A percentile compares a stretch with the other conserved stretches of the same genome.
These are phyloP conservation scores for Babyrousa celebensis DNA, from an alignment of 2,797 vertebrate species.

Conservation along the genomic window DNA sequence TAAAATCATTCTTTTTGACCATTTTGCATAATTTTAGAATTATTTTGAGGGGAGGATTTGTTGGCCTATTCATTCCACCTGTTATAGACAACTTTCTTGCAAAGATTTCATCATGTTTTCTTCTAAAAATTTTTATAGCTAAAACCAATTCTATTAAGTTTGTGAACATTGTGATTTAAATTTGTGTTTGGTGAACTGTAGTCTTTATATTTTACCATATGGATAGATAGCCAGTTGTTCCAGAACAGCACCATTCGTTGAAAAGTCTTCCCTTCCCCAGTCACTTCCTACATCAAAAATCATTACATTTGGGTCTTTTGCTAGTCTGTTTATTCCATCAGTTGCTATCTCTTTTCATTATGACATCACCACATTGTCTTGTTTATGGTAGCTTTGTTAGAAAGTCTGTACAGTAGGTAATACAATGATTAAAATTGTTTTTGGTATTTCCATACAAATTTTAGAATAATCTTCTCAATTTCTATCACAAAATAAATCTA, in stretches of 20 bases:
- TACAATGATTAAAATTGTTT: slow-evolving; percentile 27
- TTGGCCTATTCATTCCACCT: not conserved
- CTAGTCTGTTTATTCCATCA: not conserved
- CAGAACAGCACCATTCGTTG: not conserved
- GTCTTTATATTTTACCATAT: not conserved
- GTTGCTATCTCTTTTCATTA: not conserved
- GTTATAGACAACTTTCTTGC: not conserved
- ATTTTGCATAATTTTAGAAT: slow-evolving; percentile 38
- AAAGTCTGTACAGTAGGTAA: not conserved
- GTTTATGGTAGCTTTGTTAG: slow-evolving; percentile 20
- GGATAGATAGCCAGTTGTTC: not conserved
- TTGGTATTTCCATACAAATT: slow-evolving; percentile 7
- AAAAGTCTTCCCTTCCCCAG: not conserved
- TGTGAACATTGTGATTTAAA: not conserved
- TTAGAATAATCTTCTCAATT: slow-evolving; percentile 27
- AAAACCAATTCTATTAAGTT: slow-evolving; percentile 1
- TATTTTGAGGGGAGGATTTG: not conserved
- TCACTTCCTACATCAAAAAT: not conserved
- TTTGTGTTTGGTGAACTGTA: slow-evolving; percentile 6
- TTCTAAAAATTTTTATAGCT: slow-evolving; percentile 48
- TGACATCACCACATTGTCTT: not conserved
- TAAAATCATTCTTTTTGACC: not conserved
- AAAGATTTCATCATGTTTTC: not conserved
- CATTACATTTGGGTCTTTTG: not conserved
- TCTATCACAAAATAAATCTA: not conserved